These are phyloP conservation scores for Aix galericulata DNA, from an alignment of 2,113 vertebrate genomes.

Conservation along the genomic window DNA sequence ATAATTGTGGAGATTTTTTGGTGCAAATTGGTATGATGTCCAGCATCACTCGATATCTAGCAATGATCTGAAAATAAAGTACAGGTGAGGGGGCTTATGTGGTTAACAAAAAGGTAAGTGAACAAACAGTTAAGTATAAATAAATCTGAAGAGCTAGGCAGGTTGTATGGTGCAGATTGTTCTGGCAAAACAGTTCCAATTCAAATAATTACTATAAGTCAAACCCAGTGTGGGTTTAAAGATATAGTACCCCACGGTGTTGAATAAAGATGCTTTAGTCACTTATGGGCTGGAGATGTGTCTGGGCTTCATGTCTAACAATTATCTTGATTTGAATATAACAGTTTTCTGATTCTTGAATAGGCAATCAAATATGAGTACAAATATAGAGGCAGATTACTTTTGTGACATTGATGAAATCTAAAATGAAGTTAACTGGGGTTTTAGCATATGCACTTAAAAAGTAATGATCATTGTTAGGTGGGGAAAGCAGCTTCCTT, in stretches of 20 bases:
- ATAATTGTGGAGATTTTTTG: not conserved
- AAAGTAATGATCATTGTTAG: not conserved
- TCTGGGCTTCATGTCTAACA: not conserved
- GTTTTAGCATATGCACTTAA: not conserved
- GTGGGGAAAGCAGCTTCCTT: not conserved
- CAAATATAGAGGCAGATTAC: not conserved
- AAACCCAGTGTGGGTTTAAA: fast-evolving
- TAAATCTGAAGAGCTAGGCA: not conserved
- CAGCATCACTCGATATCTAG: not conserved
- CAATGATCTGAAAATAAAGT: not conserved
- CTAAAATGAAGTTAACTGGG: not conserved
- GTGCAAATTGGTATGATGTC: not conserved
- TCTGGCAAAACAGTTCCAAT: not conserved
- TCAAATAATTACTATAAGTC: not conserved
- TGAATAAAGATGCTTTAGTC: not conserved
- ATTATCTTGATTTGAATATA: not conserved
- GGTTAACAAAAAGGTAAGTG: not conserved
- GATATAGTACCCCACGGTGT: not conserved
- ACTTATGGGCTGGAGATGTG: not conserved
- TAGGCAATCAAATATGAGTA: not conserved
- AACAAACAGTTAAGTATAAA: not conserved
- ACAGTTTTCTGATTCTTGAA: not conserved
- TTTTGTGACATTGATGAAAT: not conserved
- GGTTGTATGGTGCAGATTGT: not conserved
- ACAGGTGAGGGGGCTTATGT: not conserved